Conservation (phyloP, 1,140 invertebrate species). For the Drosophila baimaii region DNA sequence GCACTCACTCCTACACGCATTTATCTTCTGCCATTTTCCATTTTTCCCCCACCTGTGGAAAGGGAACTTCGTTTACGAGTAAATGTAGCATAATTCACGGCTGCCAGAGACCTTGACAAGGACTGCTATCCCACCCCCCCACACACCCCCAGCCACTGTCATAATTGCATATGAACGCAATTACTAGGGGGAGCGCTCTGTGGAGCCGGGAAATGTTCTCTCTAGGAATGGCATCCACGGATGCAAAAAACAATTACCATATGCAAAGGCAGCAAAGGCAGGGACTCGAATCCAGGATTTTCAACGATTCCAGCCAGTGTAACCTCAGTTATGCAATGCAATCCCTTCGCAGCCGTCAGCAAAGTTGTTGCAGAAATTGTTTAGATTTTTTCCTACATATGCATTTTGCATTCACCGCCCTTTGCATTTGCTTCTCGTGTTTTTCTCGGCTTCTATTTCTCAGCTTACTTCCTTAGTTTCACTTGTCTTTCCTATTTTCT, state of each 20-base stretch:
- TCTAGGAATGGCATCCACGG: slow-evolving; percentile 6
- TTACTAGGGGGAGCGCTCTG: slow-evolving; percentile 23
- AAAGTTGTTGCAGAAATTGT: slow-evolving; percentile 69
- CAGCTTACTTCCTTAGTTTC: slow-evolving; percentile 23
- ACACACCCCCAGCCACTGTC: background rate
- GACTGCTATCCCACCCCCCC: slow-evolving; percentile 1
- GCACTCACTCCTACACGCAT: slow-evolving; percentile 2
- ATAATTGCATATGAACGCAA: slow-evolving; percentile 65
- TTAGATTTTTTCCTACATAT: slow-evolving; percentile 72
- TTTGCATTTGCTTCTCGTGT: slow-evolving; percentile 14
- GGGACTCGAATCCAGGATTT: slow-evolving; percentile 7
- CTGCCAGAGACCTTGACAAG: slow-evolving; percentile 44
- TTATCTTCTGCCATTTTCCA: slow-evolving; percentile 2
- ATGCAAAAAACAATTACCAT: slow-evolving; percentile 70
- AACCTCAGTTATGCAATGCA: slow-evolving; percentile 56
- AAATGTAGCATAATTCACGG: slow-evolving; percentile 64
- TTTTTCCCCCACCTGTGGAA: slow-evolving; percentile 5
- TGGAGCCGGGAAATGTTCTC: background rate
- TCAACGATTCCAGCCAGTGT: background rate
- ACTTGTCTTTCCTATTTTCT: slow-evolving; percentile 6
- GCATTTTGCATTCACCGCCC: slow-evolving; percentile 56
- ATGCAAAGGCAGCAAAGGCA: slow-evolving; percentile 38
- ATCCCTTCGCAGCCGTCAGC: slow-evolving; percentile 67
- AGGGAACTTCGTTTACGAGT: slow-evolving; percentile 61
- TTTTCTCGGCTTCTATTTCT: slow-evolving; percentile 18